Evolutionary conservation across 1,140 invertebrate genomes (phyloP).

Genomic region (Plodia interpunctella): DNA sequence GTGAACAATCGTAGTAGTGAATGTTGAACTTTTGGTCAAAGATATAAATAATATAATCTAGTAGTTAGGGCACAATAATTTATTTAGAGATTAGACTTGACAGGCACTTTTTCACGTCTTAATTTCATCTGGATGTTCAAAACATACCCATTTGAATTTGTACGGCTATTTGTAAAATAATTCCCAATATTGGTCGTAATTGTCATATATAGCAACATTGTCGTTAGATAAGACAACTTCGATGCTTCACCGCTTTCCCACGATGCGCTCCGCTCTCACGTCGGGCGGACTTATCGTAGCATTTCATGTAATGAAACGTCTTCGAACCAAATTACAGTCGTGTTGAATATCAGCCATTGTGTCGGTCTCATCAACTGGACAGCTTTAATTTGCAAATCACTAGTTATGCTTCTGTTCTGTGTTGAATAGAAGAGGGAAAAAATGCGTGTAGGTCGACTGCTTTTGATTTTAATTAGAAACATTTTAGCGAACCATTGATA

Average conservation of each 20-base stretch:
- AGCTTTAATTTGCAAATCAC: constrained; percentile 14
- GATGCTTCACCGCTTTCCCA: not conserved
- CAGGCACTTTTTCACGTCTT: too few relatives aligned
- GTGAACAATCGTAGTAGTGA: not conserved
- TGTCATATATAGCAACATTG: constrained; percentile 1
- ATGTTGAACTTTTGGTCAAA: too few relatives aligned
- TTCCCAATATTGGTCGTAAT: not conserved
- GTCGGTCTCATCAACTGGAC: constrained; percentile 4
- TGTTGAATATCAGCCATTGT: constrained; percentile 10
- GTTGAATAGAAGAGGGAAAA: too few relatives aligned
- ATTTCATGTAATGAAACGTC: constrained; percentile 13
- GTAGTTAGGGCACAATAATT: too few relatives aligned
- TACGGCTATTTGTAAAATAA: too few relatives aligned
- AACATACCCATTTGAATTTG: too few relatives aligned
- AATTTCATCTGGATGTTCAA: too few relatives aligned
- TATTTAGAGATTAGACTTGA: too few relatives aligned
- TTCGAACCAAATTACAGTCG: constrained; percentile 11
- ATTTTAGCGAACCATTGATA: too few relatives aligned
- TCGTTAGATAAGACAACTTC: not conserved
- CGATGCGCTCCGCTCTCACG: constrained; percentile 3
- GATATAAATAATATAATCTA: too few relatives aligned
- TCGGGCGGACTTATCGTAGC: constrained; percentile 10
- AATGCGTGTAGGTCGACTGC: too few relatives aligned
- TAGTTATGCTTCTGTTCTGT: not conserved
- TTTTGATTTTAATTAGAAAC: too few relatives aligned